Evolutionary conservation across 2,113 vertebrate genomes (phyloP).

Genomic region (Pristiophorus japonicus): DNA sequence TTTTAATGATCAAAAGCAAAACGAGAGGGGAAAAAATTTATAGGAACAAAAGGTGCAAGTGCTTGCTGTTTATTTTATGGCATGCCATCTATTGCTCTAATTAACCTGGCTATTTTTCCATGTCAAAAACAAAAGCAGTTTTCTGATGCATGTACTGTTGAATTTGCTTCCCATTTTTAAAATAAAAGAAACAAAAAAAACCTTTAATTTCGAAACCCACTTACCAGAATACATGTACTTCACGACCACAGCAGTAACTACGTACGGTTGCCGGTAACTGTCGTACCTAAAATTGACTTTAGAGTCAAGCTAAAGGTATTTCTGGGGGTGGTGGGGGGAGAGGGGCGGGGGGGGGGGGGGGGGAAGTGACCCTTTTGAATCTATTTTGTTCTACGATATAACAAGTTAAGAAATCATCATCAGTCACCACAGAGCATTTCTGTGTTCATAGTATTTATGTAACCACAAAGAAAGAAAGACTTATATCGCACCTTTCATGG

Average conservation of each 20-base stretch:
- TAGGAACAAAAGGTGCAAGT: slow-evolving; percentile 7
- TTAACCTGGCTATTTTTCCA: slow-evolving; percentile 28
- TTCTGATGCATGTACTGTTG: slow-evolving; percentile 22
- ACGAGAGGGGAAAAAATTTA: background rate
- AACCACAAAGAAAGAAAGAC: no score
- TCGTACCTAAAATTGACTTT: background rate
- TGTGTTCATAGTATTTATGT: background rate
- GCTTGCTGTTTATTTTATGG: background rate
- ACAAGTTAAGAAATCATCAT: background rate
- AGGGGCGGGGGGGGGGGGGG: background rate
- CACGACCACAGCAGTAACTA: background rate
- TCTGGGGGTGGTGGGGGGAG: background rate
- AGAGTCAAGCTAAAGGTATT: background rate
- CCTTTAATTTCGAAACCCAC: no score
- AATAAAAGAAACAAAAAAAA: background rate
- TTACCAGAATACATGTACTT: slow-evolving; percentile 20
- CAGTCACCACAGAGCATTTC: background rate
- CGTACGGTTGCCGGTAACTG: background rate
- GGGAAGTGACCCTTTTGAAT: background rate
- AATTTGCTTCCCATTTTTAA: slow-evolving; percentile 10
- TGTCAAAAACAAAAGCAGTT: slow-evolving; percentile 23
- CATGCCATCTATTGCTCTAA: slow-evolving; percentile 26
- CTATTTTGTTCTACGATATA: background rate
- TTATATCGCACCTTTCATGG: no score
- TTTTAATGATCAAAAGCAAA: slow-evolving; percentile 31